Base-by-base conservation (phyloP, 37 sponge, comb jelly and placozoan genomes). In the Halisarca cf. caerulea region DNA sequence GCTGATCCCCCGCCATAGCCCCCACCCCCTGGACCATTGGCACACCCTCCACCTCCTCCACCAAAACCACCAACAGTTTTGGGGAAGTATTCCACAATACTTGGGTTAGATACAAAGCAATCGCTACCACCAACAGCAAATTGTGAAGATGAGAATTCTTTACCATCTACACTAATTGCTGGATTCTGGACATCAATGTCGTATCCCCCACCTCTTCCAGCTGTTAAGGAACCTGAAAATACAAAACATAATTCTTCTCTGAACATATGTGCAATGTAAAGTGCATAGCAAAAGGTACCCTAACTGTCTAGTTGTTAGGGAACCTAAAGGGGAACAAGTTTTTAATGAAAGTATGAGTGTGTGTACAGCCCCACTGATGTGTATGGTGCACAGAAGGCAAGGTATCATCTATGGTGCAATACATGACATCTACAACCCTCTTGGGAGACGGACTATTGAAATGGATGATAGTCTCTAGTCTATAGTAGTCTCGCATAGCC, bases 41-140 rank as follows among this genome's bases (percentile, higher is more conserved):
- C 79, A 85, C 86, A 85, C 7, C 55, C 79, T 20, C 86, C 86
- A 4, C 86, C 86, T 8, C 86, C 86, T 7, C 78, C 86, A 64
- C 86, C 86, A 64, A 78, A 85, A 27, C 86, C 86, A 0, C 86
- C 86, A 24, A 51, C 32, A 0, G 44, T 59, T 28, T 43, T 36
- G 28, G 86, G 40, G 37, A 66, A 78, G 32, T 23, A 59, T 25
- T 25, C 42, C 30, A 24, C 21, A 9, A 3, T 37, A 58, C 34
- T n/a, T 14, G 11, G 51, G 6, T 14, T 47, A 42, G 20, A 2
- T 11, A 37, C 9, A 20, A 42, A 55, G 37, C 86, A 85, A 25
- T 85, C 86, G 6, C 25, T 30, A 32, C 86, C 86, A 6, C 86
- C 86, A 61, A 78, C 54, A 61, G 79, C 86, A 85, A 79, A 85